phyloP scores from a whole-genome alignment of 2,113 vertebrate species.

The Calonectris borealis region DNA sequence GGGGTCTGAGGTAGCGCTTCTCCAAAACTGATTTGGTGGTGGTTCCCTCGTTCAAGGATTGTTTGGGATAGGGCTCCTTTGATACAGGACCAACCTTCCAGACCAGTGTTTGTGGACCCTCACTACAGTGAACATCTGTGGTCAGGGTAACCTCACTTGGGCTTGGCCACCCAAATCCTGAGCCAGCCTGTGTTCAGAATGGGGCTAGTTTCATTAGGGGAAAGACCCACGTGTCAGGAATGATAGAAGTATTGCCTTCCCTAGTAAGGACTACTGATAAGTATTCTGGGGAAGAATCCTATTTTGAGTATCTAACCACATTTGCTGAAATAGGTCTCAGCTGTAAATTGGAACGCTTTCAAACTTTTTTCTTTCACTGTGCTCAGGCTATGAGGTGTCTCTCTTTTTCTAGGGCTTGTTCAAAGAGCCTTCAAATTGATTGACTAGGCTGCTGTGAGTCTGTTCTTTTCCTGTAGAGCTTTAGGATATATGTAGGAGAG shows the following conservation, averaged over 20 bases:
- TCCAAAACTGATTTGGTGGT: background rate
- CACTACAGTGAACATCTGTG: rapidly evolving
- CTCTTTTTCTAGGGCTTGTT: background rate
- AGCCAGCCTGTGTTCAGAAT: background rate
- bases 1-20: background rate
- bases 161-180: background rate
- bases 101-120: background rate
- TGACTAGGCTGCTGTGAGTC: background rate
- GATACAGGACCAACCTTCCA: background rate
- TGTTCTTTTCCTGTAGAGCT: background rate
- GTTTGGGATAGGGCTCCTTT: background rate
- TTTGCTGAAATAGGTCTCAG: background rate
- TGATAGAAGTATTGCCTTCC: background rate
- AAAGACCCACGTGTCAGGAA: background rate
- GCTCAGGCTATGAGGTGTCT: background rate
- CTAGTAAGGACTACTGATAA: background rate
- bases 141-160: background rate
- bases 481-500: background rate
- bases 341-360: background rate
- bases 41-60: background rate
- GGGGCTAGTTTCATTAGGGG: background rate
- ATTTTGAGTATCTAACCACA: background rate
- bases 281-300: background rate
- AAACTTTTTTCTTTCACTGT: background rate
- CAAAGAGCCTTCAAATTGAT: background rate